Evolutionary conservation across 2,113 vertebrate genomes (phyloP).

Genomic region (Lampris megalopsis): DNA sequence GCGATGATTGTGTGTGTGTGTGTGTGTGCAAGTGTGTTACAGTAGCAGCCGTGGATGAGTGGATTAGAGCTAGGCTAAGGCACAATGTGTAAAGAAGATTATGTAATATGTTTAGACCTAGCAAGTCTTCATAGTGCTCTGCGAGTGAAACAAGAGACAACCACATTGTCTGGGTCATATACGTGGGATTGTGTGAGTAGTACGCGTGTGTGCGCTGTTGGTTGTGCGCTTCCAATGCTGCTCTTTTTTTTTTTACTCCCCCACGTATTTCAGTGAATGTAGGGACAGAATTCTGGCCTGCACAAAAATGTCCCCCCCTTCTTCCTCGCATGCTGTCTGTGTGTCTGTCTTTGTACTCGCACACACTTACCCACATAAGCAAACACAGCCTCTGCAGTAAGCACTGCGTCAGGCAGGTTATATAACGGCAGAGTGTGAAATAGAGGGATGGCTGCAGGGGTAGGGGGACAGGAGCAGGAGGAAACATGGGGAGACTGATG

Average conservation of each 20-base stretch:
- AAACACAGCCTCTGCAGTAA: constrained; percentile 70
- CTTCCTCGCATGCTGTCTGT: constrained; percentile 22
- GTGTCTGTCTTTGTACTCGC: constrained; percentile 37
- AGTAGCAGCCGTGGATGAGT: constrained; percentile 64
- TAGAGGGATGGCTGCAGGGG: constrained; percentile 7
- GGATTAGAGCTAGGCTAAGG: constrained; percentile 66
- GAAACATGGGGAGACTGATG: constrained; percentile 21
- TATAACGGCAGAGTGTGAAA: constrained; percentile 67
- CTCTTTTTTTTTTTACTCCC: constrained; percentile 37
- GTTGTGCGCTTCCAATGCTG: constrained; percentile 4
- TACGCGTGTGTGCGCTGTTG: background rate
- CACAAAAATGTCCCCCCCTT: constrained; percentile 46
- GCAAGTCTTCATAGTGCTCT: constrained; percentile 49
- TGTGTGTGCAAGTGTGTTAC: constrained; percentile 38
- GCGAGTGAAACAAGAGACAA: constrained; percentile 46
- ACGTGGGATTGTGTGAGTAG: constrained; percentile 8
- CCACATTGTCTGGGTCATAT: constrained; percentile 34
- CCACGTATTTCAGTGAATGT: constrained; percentile 47
- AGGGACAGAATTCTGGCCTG: constrained; percentile 48
- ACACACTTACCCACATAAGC: constrained; percentile 25
- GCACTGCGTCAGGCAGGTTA: constrained; percentile 78
- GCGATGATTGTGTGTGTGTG: constrained; percentile 28
- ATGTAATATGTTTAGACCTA: constrained; percentile 64
- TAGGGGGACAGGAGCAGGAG: constrained; percentile 11
- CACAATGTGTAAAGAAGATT: constrained; percentile 66